Conservation (phyloP, 2,113 vertebrate species). For the Tautogolabrus adspersus region DNA sequence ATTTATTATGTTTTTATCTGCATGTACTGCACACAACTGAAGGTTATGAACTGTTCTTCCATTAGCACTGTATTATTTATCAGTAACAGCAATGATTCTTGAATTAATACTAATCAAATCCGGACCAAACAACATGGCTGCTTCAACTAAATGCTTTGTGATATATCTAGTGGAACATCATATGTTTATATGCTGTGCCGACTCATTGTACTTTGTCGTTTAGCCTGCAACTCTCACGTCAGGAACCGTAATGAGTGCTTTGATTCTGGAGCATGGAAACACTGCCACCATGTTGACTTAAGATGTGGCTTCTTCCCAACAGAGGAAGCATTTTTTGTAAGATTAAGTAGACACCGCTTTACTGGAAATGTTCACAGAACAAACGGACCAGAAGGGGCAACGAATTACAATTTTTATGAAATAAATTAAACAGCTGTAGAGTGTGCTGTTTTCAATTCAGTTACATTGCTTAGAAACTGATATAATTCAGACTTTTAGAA, state of each 20-base stretch:
- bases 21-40: background rate
- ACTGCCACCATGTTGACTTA: constrained; percentile 74
- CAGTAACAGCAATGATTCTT: background rate
- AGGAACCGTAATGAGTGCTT: constrained; percentile 50
- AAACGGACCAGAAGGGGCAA: constrained; percentile 24
- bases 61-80: constrained; percentile 1
- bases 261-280: constrained; percentile 72
- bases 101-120: constrained; percentile 11
- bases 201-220: constrained; percentile 18
- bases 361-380: constrained; percentile 41
- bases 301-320: constrained; percentile 66
- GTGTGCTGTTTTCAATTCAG: constrained; percentile 15
- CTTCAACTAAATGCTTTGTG: background rate
- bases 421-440: constrained; percentile 9
- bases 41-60: constrained; percentile 4
- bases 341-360: constrained; percentile 59
- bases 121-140: background rate
- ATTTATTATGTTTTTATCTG: background rate
- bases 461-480: background rate
- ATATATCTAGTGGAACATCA: background rate
- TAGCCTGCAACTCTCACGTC: constrained; percentile 38
- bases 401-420: constrained; percentile 15
- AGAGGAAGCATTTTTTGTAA: constrained; percentile 63
- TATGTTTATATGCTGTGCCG: constrained; percentile 2
- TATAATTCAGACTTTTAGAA: background rate